Conservation (phyloP, 2,888 invertebrate genomes). For the Meloe dianella region DNA sequence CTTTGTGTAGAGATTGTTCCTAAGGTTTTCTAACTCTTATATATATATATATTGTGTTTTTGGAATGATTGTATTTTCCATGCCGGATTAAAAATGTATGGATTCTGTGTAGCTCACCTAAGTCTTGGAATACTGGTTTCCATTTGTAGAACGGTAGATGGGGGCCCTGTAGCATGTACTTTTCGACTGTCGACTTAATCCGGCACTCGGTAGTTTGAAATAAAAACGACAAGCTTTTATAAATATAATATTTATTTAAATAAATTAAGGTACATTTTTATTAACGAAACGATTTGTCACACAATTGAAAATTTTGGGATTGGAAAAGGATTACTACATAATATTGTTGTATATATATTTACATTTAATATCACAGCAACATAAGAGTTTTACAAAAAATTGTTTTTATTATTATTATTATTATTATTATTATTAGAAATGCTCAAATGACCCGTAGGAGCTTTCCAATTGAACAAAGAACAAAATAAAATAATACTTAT, state of each 20-base stretch:
- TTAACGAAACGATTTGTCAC: slow-evolving; percentile 6
- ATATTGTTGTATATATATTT: slow-evolving; percentile 8
- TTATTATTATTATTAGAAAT: slow-evolving; percentile 41
- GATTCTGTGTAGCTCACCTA: too few species aligned
- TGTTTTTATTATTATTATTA: slow-evolving; percentile 24
- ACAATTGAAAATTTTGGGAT: slow-evolving; percentile 9
- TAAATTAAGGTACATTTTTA: slow-evolving; percentile 10
- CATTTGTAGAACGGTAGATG: too few species aligned
- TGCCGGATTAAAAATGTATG: too few species aligned
- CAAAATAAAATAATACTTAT: slow-evolving; percentile 18
- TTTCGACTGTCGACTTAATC: too few species aligned
- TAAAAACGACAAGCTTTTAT: not conserved
- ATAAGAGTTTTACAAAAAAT: slow-evolving; percentile 34
- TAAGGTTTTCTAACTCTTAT: too few species aligned
- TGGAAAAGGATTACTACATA: slow-evolving; percentile 10
- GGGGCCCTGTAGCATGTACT: too few species aligned
- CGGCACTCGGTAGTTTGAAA: too few species aligned
- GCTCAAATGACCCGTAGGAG: slow-evolving; percentile 53
- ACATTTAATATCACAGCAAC: slow-evolving; percentile 46
- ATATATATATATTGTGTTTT: too few species aligned
- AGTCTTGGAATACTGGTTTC: too few species aligned
- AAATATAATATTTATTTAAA: slow-evolving; percentile 11
- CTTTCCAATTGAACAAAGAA: slow-evolving; percentile 11
- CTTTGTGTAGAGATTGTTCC: too few species aligned
- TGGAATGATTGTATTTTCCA: too few species aligned